Evolutionary conservation across 2,888 invertebrate species (phyloP), one percentile per base, ranked within the genome.

Genomic region (Parochlus steinenii): DNA sequence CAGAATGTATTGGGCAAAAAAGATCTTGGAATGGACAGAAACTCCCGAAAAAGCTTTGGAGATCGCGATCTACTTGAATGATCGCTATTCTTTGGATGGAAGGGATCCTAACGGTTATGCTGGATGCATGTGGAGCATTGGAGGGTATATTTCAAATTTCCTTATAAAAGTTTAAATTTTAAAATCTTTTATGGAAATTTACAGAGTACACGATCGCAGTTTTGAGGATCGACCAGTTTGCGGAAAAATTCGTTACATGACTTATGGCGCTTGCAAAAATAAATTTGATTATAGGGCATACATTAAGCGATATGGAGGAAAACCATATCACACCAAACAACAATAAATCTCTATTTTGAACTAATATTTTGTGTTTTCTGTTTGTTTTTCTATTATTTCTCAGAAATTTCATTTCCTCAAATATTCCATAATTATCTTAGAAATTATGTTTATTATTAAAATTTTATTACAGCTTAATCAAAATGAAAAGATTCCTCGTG

Each of bases 1-100:
- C 42, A 64, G 89, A 26, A 90, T 92, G 90, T 92, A 90, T 61
- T 90, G 90, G 90, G 85, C 85, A 14, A 92, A 92, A 56, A 90
- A 90, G 61, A 82, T 92, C 38, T 61, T 90, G 5, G 89, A 92
- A 52, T 92, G 90, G 90, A 79, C 82, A 0, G 58, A 65, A 16
- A 65, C 67, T 10, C 89, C 89, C 0, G 83, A 87, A 47, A 69
- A 74, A 41, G 89, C 86, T 0, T 59, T 92, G 3, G 67, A 73
- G 43, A 71, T 70, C 45, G 69, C 81, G 0, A 76, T 89, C 41
- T 77, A 80, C 53, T 61, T 90, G 24, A 92, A 92, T 57, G 89
- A 92, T 51, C 77, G 74, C 45, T 90, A 77, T 49, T 80, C 77
- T 45, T 64, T 90, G 41, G 90, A 92, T 60, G 90, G 90, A 0